Evolutionary conservation across 2,797 vertebrate species (phyloP).

Genomic region (Clarias pachynema): DNA sequence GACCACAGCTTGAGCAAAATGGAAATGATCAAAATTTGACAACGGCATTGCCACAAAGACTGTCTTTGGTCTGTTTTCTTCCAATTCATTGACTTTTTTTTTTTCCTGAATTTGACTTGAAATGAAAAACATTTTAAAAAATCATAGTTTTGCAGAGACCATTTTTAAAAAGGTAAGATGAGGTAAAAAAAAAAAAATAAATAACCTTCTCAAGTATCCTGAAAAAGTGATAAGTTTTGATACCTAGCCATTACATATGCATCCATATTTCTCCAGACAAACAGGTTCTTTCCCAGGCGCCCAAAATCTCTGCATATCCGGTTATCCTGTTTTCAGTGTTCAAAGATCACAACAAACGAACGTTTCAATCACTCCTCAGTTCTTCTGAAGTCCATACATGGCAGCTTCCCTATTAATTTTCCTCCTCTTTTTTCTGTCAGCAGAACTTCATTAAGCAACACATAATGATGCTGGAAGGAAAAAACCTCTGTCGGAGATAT

Average conservation of each 20-base stretch:
- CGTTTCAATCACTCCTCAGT: slow-evolving; percentile 43
- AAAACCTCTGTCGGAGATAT: slow-evolving; percentile 57
- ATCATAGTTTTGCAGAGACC: slow-evolving; percentile 17
- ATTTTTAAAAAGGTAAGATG: slow-evolving; percentile 59
- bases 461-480: slow-evolving; percentile 15
- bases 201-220: slow-evolving; percentile 66
- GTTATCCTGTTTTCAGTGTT: slow-evolving; percentile 20
- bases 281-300: slow-evolving; percentile 37
- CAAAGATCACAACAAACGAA: slow-evolving; percentile 53
- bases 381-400: slow-evolving; percentile 33
- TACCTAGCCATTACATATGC: slow-evolving; percentile 12
- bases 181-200: slow-evolving; percentile 55
- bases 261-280: slow-evolving; percentile 41
- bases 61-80: slow-evolving; percentile 1
- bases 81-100: slow-evolving; percentile 23
- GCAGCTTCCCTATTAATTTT: slow-evolving; percentile 43
- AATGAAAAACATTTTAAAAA: slow-evolving; percentile 15
- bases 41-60: not conserved
- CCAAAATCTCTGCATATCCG: slow-evolving; percentile 33
- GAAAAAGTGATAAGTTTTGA: slow-evolving; percentile 44
- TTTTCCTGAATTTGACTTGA: not conserved
- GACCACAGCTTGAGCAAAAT: slow-evolving; percentile 45
- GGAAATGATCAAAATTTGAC: slow-evolving; percentile 37
- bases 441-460: slow-evolving; percentile 48
- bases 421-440: slow-evolving; percentile 45